phyloP scores from a whole-genome alignment of 2,797 vertebrate genomes.

The Scolopax rusticola region DNA sequence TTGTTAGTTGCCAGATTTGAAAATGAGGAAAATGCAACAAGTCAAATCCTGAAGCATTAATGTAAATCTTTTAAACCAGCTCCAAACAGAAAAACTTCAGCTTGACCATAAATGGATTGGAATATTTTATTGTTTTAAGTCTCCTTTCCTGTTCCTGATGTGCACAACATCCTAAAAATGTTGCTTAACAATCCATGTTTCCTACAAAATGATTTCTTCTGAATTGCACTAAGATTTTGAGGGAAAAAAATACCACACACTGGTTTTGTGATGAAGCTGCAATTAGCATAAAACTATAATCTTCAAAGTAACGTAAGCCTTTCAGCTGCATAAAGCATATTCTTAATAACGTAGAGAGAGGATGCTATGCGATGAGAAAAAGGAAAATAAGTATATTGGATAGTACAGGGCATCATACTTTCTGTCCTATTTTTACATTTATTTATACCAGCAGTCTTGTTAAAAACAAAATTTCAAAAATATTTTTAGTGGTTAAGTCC shows the following conservation, averaged over 20 bases:
- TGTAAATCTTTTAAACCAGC: not conserved
- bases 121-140: not conserved
- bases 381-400: not conserved
- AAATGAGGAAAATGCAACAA: not conserved
- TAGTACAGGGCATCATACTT: not conserved
- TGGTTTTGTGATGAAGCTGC: not conserved
- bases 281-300: not conserved
- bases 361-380: not conserved
- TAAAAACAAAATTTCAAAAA: not conserved
- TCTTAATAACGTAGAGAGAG: not conserved
- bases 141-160: not conserved
- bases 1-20: slow-evolving; percentile 8
- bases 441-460: not conserved
- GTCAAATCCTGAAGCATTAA: not conserved
- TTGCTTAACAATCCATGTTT: not conserved
- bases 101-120: not conserved
- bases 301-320: not conserved
- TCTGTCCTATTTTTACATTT: not conserved
- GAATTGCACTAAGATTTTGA: not conserved
- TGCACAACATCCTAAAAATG: not conserved
- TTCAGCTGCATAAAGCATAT: not conserved
- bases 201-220: not conserved
- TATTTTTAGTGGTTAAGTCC: not conserved
- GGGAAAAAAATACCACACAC: not conserved
- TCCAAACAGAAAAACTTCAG: not conserved